phyloP scores from a whole-genome alignment of 2,797 vertebrate species.

The Sebastiscus albofasciatus region DNA sequence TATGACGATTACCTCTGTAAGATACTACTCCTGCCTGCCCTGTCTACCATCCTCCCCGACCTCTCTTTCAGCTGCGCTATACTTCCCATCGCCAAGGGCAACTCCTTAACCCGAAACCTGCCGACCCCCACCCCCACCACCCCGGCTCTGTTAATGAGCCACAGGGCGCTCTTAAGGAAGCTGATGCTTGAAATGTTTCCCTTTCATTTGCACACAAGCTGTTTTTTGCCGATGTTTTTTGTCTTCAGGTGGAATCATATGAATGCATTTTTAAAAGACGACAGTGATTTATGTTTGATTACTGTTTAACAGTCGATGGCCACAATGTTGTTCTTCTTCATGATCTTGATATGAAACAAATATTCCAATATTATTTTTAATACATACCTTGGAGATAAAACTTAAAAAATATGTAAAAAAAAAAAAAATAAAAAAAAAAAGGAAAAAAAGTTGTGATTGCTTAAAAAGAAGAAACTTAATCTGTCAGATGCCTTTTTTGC shows the following conservation, averaged over 20 bases:
- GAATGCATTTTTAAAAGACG: slow-evolving; percentile 68
- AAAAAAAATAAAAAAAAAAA: background rate
- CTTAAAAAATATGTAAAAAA: slow-evolving; percentile 25
- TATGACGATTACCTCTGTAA: slow-evolving; percentile 78
- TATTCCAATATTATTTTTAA: slow-evolving; percentile 61
- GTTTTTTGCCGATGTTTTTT: slow-evolving; percentile 33
- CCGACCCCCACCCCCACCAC: slow-evolving; percentile 2
- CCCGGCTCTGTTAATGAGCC: slow-evolving; percentile 52
- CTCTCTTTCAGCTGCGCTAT: slow-evolving; percentile 13
- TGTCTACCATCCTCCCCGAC: background rate
- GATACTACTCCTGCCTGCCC: slow-evolving; percentile 59
- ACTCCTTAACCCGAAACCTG: background rate
- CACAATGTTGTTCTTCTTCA: slow-evolving; percentile 40
- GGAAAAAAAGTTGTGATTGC: slow-evolving; percentile 28
- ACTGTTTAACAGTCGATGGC: slow-evolving; percentile 43
- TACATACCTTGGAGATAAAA: slow-evolving; percentile 55
- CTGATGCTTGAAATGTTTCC: slow-evolving; percentile 61
- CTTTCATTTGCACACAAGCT: slow-evolving; percentile 68
- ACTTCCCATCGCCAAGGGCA: slow-evolving; percentile 25
- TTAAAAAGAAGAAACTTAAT: slow-evolving; percentile 61
- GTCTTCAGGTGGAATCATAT: slow-evolving; percentile 62
- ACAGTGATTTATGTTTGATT: slow-evolving; percentile 65
- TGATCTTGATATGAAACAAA: slow-evolving; percentile 48
- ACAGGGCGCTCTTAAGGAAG: slow-evolving; percentile 41
- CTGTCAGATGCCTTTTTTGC: slow-evolving; percentile 69